A percentile compares a stretch with the other conserved stretches of the same genome.
Evolutionary conservation across 2,797 vertebrate species (phyloP).

Genomic region (Hippocampus kuda): DNA sequence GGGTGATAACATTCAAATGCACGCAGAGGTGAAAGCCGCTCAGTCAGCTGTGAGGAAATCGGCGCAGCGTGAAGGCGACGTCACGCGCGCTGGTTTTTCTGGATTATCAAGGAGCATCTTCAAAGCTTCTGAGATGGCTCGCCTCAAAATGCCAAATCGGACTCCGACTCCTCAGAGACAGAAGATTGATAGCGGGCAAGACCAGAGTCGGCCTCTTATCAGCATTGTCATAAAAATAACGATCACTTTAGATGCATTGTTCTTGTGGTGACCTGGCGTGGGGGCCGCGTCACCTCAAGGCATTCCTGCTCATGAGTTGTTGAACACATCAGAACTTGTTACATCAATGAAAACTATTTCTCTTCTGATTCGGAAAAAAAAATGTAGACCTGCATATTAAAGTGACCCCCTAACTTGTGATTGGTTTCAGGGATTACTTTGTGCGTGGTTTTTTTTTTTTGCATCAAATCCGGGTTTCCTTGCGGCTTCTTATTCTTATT

Average conservation of each 20-base stretch:
- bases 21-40: conserved; percentile 4
- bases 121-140: conserved; percentile 58
- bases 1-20: conserved; percentile 9
- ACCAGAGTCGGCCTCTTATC: conserved; percentile 54
- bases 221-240: conserved; percentile 56
- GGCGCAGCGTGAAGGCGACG: conserved; percentile 51
- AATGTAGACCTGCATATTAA: neutral
- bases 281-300: conserved; percentile 6
- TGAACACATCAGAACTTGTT: neutral
- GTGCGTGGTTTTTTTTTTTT: conserved; percentile 26
- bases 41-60: conserved; percentile 50
- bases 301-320: neutral
- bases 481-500: conserved; percentile 50
- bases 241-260: conserved; percentile 52
- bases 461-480: conserved; percentile 21
- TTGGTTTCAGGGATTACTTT: conserved; percentile 3
- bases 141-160: conserved; percentile 33
- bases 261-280: conserved; percentile 18
- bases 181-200: conserved; percentile 57
- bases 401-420: neutral
- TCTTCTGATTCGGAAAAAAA: neutral
- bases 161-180: conserved; percentile 45
- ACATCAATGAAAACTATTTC: neutral
- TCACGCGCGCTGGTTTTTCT: conserved; percentile 38
- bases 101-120: conserved; percentile 55